phyloP scores from a whole-genome alignment of 2,797 vertebrate species.

The Discoglossus pictus region DNA sequence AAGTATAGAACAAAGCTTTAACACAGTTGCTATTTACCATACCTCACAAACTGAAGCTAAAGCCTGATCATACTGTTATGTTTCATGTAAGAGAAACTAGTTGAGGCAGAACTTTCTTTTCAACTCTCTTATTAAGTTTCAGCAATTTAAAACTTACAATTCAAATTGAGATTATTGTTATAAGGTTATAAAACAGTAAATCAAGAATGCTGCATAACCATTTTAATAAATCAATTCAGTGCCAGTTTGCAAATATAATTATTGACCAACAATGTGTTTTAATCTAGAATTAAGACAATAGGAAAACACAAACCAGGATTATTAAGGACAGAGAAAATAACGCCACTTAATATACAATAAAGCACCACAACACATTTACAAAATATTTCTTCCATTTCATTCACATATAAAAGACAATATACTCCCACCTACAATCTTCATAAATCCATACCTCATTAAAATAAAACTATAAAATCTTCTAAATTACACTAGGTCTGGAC shows the following conservation, averaged over 20 bases:
- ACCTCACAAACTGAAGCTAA: too few species aligned
- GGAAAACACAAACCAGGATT: conserved; percentile 73
- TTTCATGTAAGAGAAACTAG: too few species aligned
- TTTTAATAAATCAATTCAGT: conserved; percentile 86
- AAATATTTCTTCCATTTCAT: conserved; percentile 66
- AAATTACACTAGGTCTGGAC: conserved; percentile 75
- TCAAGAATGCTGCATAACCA: conserved; percentile 65
- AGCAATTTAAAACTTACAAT: too few species aligned
- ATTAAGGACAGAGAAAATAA: conserved; percentile 65
- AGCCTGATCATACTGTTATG: too few species aligned
- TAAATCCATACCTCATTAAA: conserved; percentile 71
- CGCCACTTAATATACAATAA: conserved; percentile 67
- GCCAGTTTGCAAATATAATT: conserved; percentile 81
- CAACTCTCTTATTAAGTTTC: too few species aligned
- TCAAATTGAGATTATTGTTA: too few species aligned
- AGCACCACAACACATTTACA: conserved; percentile 79
- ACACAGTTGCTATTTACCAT: too few species aligned
- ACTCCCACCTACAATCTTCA: conserved; percentile 64
- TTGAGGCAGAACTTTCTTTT: too few species aligned
- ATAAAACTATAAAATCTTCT: conserved; percentile 81
- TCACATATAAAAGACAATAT: conserved; percentile 65
- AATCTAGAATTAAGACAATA: conserved; percentile 79
- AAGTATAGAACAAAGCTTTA: too few species aligned
- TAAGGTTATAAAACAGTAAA: conserved; percentile 44
- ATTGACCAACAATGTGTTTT: conserved; percentile 66